Conservation (phyloP, 2,113 vertebrate species). For the Apeltes quadracus region DNA sequence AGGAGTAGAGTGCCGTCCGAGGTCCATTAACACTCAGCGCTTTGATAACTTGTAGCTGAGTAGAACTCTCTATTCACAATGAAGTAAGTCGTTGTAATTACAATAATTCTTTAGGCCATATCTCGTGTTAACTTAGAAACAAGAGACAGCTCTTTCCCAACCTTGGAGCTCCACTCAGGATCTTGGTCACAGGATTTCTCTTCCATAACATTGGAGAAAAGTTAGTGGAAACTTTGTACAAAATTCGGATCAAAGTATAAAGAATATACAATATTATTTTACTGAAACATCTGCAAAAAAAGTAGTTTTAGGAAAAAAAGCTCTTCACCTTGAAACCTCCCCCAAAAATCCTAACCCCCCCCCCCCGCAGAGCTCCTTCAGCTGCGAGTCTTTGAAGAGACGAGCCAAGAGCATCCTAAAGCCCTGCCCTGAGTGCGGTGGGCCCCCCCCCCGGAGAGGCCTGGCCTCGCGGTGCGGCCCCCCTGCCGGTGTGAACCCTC, state of each 20-base stretch:
- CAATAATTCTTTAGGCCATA: too few species aligned
- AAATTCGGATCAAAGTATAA: not conserved
- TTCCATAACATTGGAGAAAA: too few species aligned
- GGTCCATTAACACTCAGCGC: too few species aligned
- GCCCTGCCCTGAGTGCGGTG: conserved; percentile 37
- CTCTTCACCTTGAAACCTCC: conserved; percentile 21
- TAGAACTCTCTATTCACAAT: too few species aligned
- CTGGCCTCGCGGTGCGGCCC: conserved; percentile 28
- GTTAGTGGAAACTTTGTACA: not conserved
- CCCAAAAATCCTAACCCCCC: conserved; percentile 31
- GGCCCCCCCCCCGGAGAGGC: conserved; percentile 32
- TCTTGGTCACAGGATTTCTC: too few species aligned
- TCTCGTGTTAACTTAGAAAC: too few species aligned
- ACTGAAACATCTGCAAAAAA: not conserved
- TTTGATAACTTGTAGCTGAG: too few species aligned
- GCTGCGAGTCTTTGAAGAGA: conserved; percentile 63
- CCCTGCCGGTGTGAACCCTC: conserved; percentile 75
- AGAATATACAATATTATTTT: not conserved
- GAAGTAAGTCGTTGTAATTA: too few species aligned
- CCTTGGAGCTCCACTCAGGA: too few species aligned
- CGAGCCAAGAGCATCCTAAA: conserved; percentile 43
- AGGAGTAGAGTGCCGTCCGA: conserved; percentile 19
- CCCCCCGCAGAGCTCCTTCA: conserved; percentile 34
- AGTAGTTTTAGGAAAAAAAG: not conserved
- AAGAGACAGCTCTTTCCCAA: too few species aligned